A percentile compares a stretch with the other conserved stretches of the same genome.
phyloP scores from a whole-genome alignment of 2,797 vertebrate genomes.

The Uromys caudimaculatus region DNA sequence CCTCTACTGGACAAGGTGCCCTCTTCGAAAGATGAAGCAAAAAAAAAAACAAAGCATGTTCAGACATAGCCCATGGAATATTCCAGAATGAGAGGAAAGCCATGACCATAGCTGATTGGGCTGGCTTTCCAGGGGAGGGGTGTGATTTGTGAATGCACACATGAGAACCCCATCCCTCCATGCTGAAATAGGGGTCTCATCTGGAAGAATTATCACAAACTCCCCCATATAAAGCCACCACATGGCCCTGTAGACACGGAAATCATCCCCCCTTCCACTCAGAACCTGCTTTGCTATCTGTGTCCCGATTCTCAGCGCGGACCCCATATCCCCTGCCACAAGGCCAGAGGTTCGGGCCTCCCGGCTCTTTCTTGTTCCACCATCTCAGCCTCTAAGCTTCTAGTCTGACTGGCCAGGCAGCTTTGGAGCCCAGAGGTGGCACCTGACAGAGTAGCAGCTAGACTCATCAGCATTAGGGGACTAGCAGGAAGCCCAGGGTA shows the following conservation, averaged over 20 bases:
- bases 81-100: background rate
- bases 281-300: background rate
- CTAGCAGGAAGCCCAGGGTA: background rate
- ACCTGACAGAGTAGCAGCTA: background rate
- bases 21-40: background rate
- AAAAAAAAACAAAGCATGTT: background rate
- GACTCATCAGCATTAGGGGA: background rate
- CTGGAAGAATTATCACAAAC: background rate
- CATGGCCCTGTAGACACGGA: background rate
- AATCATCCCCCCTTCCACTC: background rate
- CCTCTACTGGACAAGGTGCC: background rate
- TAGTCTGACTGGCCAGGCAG: background rate
- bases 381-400: background rate
- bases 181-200: background rate
- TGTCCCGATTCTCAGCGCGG: background rate
- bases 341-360: background rate
- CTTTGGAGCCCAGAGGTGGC: background rate
- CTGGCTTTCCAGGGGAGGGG: background rate
- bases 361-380: background rate
- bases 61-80: background rate
- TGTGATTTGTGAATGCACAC: background rate
- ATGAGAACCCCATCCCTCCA: background rate
- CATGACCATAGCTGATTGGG: background rate
- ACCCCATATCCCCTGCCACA: background rate
- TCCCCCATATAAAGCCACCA: background rate